A percentile compares a stretch with the other conserved stretches of the same genome.
Conservation (phyloP, 2,888 invertebrate genomes). For the Drosophila yooni region DNA sequence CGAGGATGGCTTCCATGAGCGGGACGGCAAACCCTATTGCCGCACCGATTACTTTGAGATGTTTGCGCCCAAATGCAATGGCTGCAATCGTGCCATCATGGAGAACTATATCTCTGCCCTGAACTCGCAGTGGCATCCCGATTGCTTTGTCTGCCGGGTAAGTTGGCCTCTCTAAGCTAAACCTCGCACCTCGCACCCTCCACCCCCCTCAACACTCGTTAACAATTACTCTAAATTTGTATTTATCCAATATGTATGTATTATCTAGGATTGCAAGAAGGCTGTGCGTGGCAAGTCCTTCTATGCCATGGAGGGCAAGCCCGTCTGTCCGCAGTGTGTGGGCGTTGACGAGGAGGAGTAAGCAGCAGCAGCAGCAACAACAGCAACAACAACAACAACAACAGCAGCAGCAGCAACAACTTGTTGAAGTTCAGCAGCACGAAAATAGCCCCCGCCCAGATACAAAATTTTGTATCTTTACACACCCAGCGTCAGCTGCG, state of each 20-base stretch:
- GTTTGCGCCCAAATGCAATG: slow-evolving; percentile 99
- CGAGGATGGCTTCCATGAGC: slow-evolving; percentile 98
- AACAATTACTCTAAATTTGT: slow-evolving; percentile 62
- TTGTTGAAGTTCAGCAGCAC: slow-evolving; percentile 64
- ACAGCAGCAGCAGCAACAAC: slow-evolving; percentile 31
- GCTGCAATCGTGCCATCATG: slow-evolving; percentile 97
- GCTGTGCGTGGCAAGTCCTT: slow-evolving; percentile 97
- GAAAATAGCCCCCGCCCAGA: slow-evolving; percentile 65
- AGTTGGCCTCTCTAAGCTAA: slow-evolving; percentile 83
- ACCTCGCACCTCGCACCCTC: no score
- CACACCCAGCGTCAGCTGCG: slow-evolving; percentile 53
- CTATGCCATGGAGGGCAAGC: slow-evolving; percentile 98
- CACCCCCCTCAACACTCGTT: neutral
- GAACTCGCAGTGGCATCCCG: slow-evolving; percentile 99
- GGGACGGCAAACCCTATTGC: slow-evolving; percentile 98
- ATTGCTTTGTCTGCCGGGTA: slow-evolving; percentile 99
- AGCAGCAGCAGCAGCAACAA: slow-evolving; percentile 40
- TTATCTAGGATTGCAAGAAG: slow-evolving; percentile 94
- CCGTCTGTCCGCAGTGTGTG: slow-evolving; percentile 97
- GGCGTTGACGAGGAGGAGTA: slow-evolving; percentile 94
- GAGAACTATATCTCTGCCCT: slow-evolving; percentile 99
- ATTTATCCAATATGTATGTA: slow-evolving; percentile 29
- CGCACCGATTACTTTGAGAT: slow-evolving; percentile 98
- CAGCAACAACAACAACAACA: neutral
- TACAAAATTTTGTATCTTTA: slow-evolving; percentile 28